Percentiles rank a stretch among this genome's conserved stretches.
Evolutionary conservation across 2,797 vertebrate species (phyloP).

Genomic region (Buphagus erythrorhynchus): DNA sequence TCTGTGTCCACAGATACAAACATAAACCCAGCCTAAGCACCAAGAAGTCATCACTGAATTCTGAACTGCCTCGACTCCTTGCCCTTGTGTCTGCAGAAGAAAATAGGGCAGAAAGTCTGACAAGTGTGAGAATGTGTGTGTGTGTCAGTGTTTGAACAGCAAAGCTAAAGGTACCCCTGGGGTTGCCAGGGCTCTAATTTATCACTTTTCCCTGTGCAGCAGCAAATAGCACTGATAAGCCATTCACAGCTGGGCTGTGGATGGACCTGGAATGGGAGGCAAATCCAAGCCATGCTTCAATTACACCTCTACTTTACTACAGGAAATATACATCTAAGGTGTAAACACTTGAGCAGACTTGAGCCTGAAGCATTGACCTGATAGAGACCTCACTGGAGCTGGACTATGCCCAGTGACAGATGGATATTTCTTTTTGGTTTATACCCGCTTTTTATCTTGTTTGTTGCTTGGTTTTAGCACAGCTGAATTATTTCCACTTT

Average conservation of each 20-base stretch:
- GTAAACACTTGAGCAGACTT: background rate
- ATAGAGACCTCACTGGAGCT: background rate
- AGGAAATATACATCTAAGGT: background rate
- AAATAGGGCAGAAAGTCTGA: background rate
- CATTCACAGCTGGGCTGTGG: background rate
- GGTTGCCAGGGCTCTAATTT: background rate
- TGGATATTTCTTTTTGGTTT: slow-evolving; percentile 13
- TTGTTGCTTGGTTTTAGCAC: background rate
- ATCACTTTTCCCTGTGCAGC: background rate
- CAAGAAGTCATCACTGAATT: background rate
- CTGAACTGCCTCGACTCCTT: background rate
- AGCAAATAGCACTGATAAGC: background rate
- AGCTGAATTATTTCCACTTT: slow-evolving; percentile 1
- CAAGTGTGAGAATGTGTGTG: background rate
- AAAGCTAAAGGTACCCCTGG: background rate
- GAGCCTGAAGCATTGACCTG: background rate
- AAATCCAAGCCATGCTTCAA: background rate
- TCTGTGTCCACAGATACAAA: background rate
- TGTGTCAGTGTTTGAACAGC: background rate
- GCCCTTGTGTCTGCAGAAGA: background rate
- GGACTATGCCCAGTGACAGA: background rate
- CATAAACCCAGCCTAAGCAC: background rate
- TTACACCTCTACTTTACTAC: background rate
- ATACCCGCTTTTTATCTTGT: background rate
- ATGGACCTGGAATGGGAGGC: background rate